Base-by-base conservation (phyloP, 2,888 invertebrate genomes). In the Pterostichus niger region DNA sequence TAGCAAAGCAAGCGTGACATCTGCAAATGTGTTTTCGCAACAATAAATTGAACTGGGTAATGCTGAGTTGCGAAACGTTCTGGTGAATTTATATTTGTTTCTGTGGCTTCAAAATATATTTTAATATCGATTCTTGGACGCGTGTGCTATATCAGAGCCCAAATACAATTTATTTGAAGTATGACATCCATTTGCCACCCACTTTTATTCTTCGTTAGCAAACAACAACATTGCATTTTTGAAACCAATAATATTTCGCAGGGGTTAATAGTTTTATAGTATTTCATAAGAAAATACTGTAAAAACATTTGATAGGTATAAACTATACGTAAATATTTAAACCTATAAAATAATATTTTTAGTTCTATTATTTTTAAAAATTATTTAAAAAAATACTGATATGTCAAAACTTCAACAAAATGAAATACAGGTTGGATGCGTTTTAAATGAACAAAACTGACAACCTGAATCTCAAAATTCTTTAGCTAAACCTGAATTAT, bases 41-140 rank as follows among this genome's bases (percentile, higher is more conserved):
- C n/a, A 68, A 68, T 68, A 68, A 68, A 68, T 40, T 68, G 68
- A 64, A n/a, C 11, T 33, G 7, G 33, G 68, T 71, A 71, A 40
- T 17, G 13, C 4, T 6, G 13, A 44, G 44, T 71, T 71, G 44
- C 44, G 24, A 71, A 71, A 71, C 11, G n/a, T 61, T 61, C 31
- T 56, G 56, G 56, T 56, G 24, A 17, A 61, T 10, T n/a, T 61
- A 11, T 61, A 56, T 64, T 40, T 33, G 52, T 52, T 52, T 11
- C 52, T 56, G 24, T 9, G 17, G 56, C 17, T 56, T 15, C 6
- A 64, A 64, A 64, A 64, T 24, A 68, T 73, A 73, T 44, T 73
- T 52, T 31, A 49, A 52, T 52, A 75, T 75, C 24, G 75, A 75
- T 75, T 31, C 13, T 33, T 46, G 73, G 75, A 44, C 44, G 44